These are phyloP conservation scores for Cyprinella venusta DNA, from an alignment of 2,797 vertebrate species.

Conservation along the genomic window DNA sequence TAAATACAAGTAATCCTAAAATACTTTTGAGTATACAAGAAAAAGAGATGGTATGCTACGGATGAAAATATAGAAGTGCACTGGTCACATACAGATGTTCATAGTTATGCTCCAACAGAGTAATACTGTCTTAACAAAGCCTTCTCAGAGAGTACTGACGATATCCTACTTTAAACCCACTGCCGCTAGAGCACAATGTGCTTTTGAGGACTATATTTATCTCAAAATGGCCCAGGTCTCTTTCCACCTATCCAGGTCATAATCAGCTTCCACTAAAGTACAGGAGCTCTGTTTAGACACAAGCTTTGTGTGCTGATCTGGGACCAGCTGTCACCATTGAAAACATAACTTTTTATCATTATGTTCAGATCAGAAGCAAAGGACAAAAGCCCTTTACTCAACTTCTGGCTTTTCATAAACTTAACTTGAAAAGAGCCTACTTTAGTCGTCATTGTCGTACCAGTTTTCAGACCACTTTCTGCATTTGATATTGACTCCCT, in stretches of 20 bases:
- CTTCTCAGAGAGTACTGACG: slow-evolving; percentile 11
- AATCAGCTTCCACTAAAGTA: slow-evolving; percentile 39
- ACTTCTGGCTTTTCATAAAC: slow-evolving; percentile 20
- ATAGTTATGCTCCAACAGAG: background rate
- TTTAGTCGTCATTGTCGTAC: background rate
- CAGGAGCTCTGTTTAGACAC: slow-evolving; percentile 33
- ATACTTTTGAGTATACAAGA: background rate
- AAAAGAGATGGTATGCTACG: background rate
- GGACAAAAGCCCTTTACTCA: background rate
- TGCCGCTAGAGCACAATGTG: slow-evolving; percentile 48
- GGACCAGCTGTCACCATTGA: slow-evolving; percentile 20
- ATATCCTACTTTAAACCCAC: slow-evolving; percentile 57
- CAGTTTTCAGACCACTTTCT: slow-evolving; percentile 38
- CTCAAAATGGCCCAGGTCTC: slow-evolving; percentile 54
- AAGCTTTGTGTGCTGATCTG: slow-evolving; percentile 21
- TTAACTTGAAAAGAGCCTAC: background rate
- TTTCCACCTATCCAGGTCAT: slow-evolving; percentile 59
- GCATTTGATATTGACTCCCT: slow-evolving; percentile 42
- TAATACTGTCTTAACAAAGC: slow-evolving; percentile 9
- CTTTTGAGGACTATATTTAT: slow-evolving; percentile 59
- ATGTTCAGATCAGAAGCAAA: background rate
- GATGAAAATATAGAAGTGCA: background rate
- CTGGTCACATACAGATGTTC: background rate
- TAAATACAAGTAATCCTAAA: background rate
- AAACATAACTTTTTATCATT: slow-evolving; percentile 9